Conservation (phyloP, 2,113 vertebrate genomes). For the Neotragus moschatus region DNA sequence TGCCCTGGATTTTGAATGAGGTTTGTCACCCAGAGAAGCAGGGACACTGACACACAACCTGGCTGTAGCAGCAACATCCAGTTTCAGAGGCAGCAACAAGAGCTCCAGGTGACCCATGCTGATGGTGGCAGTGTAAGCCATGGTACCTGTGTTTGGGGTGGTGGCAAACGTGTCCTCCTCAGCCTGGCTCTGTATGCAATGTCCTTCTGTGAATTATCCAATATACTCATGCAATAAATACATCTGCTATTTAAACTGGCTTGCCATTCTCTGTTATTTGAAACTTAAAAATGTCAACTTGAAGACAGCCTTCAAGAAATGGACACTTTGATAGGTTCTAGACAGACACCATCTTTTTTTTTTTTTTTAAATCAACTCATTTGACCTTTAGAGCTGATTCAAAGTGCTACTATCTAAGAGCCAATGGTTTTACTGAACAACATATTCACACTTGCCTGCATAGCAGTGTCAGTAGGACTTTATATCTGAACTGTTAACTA, state of each 20-base stretch:
- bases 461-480: neutral
- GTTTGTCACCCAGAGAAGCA: neutral
- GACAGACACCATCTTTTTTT: accelerated
- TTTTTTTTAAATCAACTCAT: neutral
- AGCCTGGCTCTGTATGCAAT: neutral
- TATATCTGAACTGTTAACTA: neutral
- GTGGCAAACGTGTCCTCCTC: neutral
- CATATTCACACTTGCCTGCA: neutral
- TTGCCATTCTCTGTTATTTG: neutral
- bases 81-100: neutral
- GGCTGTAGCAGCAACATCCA: too few species aligned
- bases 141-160: neutral
- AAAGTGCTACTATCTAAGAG: neutral
- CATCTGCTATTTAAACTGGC: neutral
- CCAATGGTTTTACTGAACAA: neutral
- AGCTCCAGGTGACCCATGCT: too few species aligned
- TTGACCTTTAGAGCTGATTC: neutral
- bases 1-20: neutral
- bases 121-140: accelerated
- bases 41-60: too few species aligned
- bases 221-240: neutral
- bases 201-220: neutral
- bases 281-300: neutral
- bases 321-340: neutral
- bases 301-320: neutral